These are phyloP conservation scores for Papilio machaon DNA, from an alignment of 1,140 invertebrate genomes.

Conservation along the genomic window DNA sequence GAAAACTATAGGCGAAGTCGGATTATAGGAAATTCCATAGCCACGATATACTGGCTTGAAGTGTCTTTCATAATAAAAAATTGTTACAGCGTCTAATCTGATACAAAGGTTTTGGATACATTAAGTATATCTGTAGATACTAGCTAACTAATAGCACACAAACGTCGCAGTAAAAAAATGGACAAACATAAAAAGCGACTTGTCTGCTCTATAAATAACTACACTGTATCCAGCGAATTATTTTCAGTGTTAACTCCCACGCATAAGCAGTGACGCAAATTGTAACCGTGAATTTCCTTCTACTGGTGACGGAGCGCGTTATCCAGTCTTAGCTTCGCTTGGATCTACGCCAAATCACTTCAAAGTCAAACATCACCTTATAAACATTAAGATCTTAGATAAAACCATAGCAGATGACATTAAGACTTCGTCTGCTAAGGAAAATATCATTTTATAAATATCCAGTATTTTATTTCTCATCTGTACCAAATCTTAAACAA, in stretches of 20 bases:
- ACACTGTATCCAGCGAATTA: slow-evolving; percentile 6
- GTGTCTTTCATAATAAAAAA: too few relatives aligned
- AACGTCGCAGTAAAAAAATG: background rate
- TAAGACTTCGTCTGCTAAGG: background rate
- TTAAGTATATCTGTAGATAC: background rate
- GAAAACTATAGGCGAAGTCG: too few relatives aligned
- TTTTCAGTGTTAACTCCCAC: background rate
- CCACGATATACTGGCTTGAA: too few relatives aligned
- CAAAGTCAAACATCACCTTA: slow-evolving; percentile 15
- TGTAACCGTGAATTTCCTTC: background rate
- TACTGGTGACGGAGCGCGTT: background rate
- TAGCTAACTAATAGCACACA: background rate
- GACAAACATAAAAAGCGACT: background rate
- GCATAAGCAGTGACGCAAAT: background rate
- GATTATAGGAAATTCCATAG: too few relatives aligned
- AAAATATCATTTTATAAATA: background rate
- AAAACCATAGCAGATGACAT: background rate
- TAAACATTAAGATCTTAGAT: background rate
- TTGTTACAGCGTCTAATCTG: too few relatives aligned
- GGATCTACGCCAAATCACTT: background rate
- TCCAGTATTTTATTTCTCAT: background rate
- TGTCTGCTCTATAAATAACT: slow-evolving; percentile 6
- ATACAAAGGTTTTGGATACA: background rate
- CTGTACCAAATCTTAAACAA: background rate
- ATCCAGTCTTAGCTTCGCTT: background rate